Evolutionary conservation across 2,113 vertebrate genomes (phyloP).

Genomic region (Crotalus tigris): DNA sequence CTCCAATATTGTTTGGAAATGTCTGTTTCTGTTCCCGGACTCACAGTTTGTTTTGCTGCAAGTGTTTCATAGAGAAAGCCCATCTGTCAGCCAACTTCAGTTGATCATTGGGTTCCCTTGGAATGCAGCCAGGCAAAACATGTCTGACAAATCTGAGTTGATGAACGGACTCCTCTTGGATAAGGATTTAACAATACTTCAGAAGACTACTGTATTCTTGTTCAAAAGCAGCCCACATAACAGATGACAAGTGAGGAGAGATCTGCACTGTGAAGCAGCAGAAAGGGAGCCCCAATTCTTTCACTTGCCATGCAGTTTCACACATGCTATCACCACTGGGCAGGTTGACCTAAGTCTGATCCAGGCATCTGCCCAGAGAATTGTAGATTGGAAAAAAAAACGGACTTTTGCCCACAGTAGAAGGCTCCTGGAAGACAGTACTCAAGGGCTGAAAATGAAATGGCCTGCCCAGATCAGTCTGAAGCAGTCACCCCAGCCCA

Average conservation of each 20-base stretch:
- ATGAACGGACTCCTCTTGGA: not conserved
- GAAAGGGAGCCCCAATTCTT: not conserved
- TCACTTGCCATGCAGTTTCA: not conserved
- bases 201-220: not conserved
- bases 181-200: not conserved
- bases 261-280: not conserved
- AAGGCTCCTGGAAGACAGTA: not conserved
- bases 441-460: not conserved
- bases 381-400: not conserved
- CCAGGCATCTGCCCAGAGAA: not conserved
- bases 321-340: not conserved
- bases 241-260: not conserved
- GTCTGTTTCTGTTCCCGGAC: not conserved
- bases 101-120: not conserved
- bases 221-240: not conserved
- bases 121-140: not conserved
- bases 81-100: not conserved
- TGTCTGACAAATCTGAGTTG: not conserved
- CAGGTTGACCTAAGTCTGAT: not conserved
- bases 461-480: not conserved
- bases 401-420: not conserved
- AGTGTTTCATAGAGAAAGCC: not conserved
- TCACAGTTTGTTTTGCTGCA: not conserved
- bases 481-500: not conserved
- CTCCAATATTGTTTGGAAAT: not conserved